Evolutionary conservation across 2,888 invertebrate species (phyloP), one percentile per base, ranked within the genome.

Genomic region (Sabellastarte sp.): DNA sequence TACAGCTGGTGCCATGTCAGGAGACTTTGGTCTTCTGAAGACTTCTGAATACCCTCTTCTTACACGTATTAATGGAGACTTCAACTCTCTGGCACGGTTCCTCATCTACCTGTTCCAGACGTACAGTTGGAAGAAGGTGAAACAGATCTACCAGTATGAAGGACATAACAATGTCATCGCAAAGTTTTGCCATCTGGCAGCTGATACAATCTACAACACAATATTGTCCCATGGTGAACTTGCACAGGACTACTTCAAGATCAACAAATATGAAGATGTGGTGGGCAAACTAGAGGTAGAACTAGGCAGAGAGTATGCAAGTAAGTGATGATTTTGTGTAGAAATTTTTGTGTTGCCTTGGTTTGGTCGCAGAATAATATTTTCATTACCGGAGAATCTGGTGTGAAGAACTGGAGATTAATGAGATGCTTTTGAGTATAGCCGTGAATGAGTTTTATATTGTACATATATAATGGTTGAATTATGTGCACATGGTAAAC

Each of bases 21-120:
- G 70, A 1, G 83, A 82, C 61, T 84, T 80, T 63, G 78, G 77
- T 0, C 57, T 52, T 1, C 52, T 60, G 1, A 77, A 77, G 32
- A 32, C 60, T 10, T 55, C 30, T 32, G 74, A 89, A 63, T 95
- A 90, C 80, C 89, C 89, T n/a, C 90, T 91, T 0, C 85, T 95
- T 69, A 95, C 93, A 1, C 60, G 81, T 1, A 72, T 81, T 0
- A 80, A 80, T 1, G 77, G 80, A 0, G 75, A 77, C 60, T 75
- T 80, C 50, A 64, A 66, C 33, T 72, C 75, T 1, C 67, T 83
- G 28, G 66, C 75, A 1, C 58, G 63, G 10, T 71, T 72, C 50
- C 15, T 72, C n/a, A 31, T 59, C n/a, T 33, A 29, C 50, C 20
- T 69, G 5, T 31, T 70, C 57, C 10, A 41, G 10, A 15, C 20